These are phyloP conservation scores for Tiliqua scincoides DNA, from an alignment of 2,113 vertebrate genomes.

Conservation along the genomic window DNA sequence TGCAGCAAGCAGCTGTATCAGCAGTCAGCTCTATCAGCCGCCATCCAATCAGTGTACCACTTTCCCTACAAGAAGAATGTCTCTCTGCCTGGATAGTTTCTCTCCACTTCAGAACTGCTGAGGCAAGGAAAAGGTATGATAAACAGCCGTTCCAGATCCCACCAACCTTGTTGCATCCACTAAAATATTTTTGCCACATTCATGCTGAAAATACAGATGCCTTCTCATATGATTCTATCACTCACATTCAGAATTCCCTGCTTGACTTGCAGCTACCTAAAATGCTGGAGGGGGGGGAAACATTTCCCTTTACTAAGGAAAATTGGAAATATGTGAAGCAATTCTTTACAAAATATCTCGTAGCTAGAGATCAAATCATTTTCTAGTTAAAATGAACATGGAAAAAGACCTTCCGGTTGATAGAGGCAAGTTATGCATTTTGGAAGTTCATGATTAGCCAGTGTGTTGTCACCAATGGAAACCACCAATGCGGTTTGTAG, in stretches of 20 bases:
- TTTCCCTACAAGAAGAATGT: background rate
- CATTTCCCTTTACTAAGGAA: too few relatives aligned
- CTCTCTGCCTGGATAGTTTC: background rate
- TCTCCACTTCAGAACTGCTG: background rate
- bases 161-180: background rate
- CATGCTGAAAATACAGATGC: background rate
- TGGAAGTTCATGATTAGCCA: background rate
- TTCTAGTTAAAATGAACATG: background rate
- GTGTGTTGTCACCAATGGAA: background rate
- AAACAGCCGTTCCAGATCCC: background rate
- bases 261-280: conserved; percentile 4
- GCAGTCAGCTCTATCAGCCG: background rate
- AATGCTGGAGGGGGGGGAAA: background rate
- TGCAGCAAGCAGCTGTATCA: background rate
- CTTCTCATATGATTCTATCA: background rate
- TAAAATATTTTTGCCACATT: background rate
- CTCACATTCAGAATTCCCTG: background rate
- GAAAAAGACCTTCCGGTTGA: background rate
- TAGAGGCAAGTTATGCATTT: background rate
- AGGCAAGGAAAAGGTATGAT: background rate
- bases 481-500: background rate
- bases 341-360: background rate
- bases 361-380: background rate
- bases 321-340: background rate
- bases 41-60: background rate